Evolutionary conservation across 2,113 vertebrate genomes (phyloP).

Genomic region (Orycteropus afer): DNA sequence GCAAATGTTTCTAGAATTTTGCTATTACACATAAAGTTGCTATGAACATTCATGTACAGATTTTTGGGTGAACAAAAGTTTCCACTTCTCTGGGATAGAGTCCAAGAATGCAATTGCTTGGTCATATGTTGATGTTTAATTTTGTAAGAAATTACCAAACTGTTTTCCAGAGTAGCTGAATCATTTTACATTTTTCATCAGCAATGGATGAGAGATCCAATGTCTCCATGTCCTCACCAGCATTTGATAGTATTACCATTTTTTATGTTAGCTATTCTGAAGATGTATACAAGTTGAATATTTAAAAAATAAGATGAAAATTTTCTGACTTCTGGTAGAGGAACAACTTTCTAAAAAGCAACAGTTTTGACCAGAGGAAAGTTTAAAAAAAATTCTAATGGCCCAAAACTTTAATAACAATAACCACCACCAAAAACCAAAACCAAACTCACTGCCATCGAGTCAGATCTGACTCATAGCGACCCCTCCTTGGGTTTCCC

Average conservation of each 20-base stretch:
- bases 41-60: too few species aligned
- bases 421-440: too few species aligned
- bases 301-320: not conserved
- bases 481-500: too few species aligned
- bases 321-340: not conserved
- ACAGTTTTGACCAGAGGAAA: not conserved
- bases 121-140: not conserved
- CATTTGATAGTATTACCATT: not conserved
- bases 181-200: too few species aligned
- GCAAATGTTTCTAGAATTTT: not conserved
- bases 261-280: not conserved
- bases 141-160: too few species aligned
- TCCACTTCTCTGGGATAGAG: not conserved
- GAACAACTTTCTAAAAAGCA: not conserved
- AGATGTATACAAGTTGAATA: not conserved
- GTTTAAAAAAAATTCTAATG: not conserved
- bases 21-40: not conserved
- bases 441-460: too few species aligned
- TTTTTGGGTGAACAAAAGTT: too few species aligned
- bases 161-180: too few species aligned
- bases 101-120: not conserved
- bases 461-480: too few species aligned
- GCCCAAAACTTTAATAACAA: not conserved
- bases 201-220: too few species aligned
- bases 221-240: too few species aligned